These are phyloP conservation scores for Danionella cerebrum DNA, from an alignment of 2,113 vertebrate genomes.

Conservation along the genomic window DNA sequence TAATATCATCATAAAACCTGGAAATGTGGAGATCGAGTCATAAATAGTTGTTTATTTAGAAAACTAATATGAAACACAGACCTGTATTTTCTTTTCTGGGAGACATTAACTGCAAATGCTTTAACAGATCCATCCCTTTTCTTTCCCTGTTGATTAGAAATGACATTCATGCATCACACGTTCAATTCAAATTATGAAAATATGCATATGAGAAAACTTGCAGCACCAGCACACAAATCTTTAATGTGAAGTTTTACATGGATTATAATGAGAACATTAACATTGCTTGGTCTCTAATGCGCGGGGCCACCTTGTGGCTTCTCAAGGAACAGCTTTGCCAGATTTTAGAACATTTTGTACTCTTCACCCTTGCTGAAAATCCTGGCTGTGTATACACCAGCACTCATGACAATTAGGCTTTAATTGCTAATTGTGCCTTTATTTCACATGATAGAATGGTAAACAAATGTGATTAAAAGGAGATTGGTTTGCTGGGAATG, in stretches of 20 bases:
- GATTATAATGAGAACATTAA: not conserved
- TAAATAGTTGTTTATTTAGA: not conserved
- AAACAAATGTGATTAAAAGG: no score
- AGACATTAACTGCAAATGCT: slow-evolving; percentile 84
- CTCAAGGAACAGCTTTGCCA: not conserved
- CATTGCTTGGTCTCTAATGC: not conserved
- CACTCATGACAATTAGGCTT: no score
- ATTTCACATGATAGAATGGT: no score
- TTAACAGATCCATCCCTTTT: slow-evolving; percentile 82
- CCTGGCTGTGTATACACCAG: no score
- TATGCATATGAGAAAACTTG: not conserved
- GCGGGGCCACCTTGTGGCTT: slow-evolving; percentile 53
- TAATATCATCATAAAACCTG: no score
- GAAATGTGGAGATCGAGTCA: not conserved
- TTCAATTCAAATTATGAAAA: not conserved
- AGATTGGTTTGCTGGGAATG: no score
- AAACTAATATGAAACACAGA: slow-evolving; percentile 41
- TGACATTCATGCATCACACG: not conserved
- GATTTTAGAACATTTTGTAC: not conserved
- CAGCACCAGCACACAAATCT: not conserved
- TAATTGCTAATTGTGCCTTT: no score
- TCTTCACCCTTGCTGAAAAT: not conserved
- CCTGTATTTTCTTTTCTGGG: slow-evolving; percentile 97
- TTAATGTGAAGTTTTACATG: not conserved
- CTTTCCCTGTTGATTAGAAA: slow-evolving; percentile 69